These are phyloP conservation scores for Leuciscus idus DNA, from an alignment of 2,113 vertebrate species.

Conservation along the genomic window DNA sequence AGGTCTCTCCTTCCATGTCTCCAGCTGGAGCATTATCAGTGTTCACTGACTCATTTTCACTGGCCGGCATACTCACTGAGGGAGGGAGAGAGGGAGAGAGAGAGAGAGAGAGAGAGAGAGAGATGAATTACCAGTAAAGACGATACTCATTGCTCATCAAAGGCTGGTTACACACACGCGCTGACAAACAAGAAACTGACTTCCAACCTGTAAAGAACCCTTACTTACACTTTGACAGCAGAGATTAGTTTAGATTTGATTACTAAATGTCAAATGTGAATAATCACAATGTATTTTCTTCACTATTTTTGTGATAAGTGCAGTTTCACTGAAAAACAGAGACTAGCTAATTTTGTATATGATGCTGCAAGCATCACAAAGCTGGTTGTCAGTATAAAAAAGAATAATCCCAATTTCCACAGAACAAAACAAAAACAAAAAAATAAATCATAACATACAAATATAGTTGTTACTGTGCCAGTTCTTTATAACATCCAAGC, in stretches of 20 bases:
- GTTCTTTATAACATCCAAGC: neutral
- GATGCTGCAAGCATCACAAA: neutral
- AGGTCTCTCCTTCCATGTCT: constrained; percentile 94
- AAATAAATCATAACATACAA: neutral
- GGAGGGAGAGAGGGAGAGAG: constrained; percentile 44
- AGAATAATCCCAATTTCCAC: neutral
- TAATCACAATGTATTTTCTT: neutral
- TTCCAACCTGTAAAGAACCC: neutral
- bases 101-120: constrained; percentile 49
- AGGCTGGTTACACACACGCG: constrained; percentile 40
- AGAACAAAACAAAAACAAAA: neutral
- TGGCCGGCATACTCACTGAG: constrained; percentile 98
- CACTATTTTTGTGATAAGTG: neutral
- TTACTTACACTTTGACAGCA: neutral
- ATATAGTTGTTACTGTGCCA: neutral
- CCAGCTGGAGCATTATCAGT: constrained; percentile 93
- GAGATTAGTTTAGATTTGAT: neutral
- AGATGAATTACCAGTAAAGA: constrained; percentile 51
- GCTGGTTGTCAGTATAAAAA: neutral
- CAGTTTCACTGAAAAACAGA: neutral
- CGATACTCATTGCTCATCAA: constrained; percentile 56
- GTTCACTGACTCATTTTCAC: constrained; percentile 97
- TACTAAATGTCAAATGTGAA: neutral
- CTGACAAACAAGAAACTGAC: neutral
- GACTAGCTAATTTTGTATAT: neutral